Evolutionary conservation across 2,888 invertebrate genomes (phyloP).

Genomic region (Idaea aversata): DNA sequence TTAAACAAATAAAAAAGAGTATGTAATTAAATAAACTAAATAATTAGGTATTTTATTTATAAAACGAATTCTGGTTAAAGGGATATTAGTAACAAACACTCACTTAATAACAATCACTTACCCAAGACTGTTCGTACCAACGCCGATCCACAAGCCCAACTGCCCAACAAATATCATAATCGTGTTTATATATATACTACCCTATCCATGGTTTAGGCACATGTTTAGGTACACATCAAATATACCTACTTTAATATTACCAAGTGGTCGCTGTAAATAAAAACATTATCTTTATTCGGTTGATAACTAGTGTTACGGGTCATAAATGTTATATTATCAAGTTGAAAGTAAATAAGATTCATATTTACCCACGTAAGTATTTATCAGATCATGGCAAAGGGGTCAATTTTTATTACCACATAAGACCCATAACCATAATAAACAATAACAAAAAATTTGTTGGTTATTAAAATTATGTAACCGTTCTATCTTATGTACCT

Average conservation of each 20-base stretch:
- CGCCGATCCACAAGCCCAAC: conserved; percentile 13
- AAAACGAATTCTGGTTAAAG: too few species aligned
- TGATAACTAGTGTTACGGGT: conserved; percentile 9
- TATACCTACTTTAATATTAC: conserved; percentile 6
- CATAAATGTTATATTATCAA: conserved; percentile 5
- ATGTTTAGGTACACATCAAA: conserved; percentile 10
- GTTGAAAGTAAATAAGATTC: not conserved
- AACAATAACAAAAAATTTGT: not conserved
- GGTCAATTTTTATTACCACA: not conserved
- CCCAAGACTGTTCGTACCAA: conserved; percentile 15
- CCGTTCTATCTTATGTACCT: too few species aligned
- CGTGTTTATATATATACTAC: conserved; percentile 14
- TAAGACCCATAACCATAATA: not conserved
- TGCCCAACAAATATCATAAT: conserved; percentile 5
- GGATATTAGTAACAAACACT: not conserved
- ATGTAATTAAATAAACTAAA: too few species aligned
- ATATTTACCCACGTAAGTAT: not conserved
- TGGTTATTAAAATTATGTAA: too few species aligned
- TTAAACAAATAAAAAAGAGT: too few species aligned
- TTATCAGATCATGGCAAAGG: not conserved
- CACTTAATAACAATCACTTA: conserved; percentile 5
- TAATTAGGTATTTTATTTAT: too few species aligned
- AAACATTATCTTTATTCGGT: conserved; percentile 8
- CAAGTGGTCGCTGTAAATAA: conserved; percentile 7
- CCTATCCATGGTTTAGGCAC: conserved; percentile 7